Conservation (phyloP, 2,888 invertebrate genomes). For the Tineola bisselliella region DNA sequence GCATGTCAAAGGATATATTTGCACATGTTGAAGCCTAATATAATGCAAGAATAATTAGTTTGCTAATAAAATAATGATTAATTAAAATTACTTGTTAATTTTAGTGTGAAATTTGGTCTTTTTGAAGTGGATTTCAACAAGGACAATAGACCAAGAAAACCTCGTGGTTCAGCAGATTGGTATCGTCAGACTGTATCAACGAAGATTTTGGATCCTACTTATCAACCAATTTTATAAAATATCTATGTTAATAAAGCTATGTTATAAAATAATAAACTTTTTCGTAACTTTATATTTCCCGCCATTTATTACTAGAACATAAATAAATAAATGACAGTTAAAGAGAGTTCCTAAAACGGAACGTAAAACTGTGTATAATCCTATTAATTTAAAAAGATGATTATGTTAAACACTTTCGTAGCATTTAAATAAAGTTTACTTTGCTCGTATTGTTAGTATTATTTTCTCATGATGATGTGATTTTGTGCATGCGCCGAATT, state of each 20-base stretch:
- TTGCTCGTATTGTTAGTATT: not conserved
- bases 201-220: slow-evolving; percentile 24
- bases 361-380: not conserved
- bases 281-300: too few relatives aligned
- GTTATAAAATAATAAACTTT: too few relatives aligned
- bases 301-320: too few relatives aligned
- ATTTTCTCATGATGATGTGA: not conserved
- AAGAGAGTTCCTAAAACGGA: not conserved
- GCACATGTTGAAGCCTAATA: too few relatives aligned
- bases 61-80: too few relatives aligned
- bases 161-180: slow-evolving; percentile 40
- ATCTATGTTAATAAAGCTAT: too few relatives aligned
- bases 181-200: slow-evolving; percentile 29
- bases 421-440: not conserved
- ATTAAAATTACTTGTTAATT: slow-evolving; percentile 19
- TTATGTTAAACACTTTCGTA: not conserved
- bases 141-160: slow-evolving; percentile 27
- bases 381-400: not conserved
- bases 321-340: not conserved
- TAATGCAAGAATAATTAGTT: too few relatives aligned
- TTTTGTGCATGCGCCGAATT: slow-evolving; percentile 15
- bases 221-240: not conserved
- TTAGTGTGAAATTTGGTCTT: slow-evolving; percentile 43
- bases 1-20: too few relatives aligned
- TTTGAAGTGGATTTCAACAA: slow-evolving; percentile 43